Evolutionary conservation across 2,797 vertebrate species (phyloP).

Genomic region (Xenops minutus): DNA sequence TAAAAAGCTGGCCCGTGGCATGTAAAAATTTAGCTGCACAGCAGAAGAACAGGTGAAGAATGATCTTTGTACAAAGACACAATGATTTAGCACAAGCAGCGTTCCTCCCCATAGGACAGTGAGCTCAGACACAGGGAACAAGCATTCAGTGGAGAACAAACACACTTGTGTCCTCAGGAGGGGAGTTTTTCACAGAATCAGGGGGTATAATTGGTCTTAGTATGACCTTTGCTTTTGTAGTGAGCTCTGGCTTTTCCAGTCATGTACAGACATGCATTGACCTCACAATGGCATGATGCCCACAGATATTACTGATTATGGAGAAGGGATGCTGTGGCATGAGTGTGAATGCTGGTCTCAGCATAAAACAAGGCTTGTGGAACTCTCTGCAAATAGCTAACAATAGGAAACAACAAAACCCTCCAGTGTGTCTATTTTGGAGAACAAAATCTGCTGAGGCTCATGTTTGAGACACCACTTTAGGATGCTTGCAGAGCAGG

Average conservation of each 20-base stretch:
- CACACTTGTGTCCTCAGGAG: not conserved
- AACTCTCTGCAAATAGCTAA: conserved; percentile 15
- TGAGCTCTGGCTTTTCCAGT: not conserved
- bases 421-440: not conserved
- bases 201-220: not conserved
- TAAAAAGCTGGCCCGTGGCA: not conserved
- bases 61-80: not conserved
- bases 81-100: not conserved
- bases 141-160: not conserved
- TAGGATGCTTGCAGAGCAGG: not conserved
- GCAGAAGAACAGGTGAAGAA: not conserved
- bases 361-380: conserved; percentile 26
- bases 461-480: not conserved
- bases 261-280: not conserved
- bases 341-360: not conserved
- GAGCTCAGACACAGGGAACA: not conserved
- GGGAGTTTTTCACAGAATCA: not conserved
- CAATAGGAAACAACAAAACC: conserved; percentile 20
- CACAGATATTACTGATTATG: not conserved
- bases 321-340: not conserved
- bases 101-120: not conserved
- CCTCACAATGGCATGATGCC: not conserved
- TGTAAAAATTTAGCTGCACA: not conserved
- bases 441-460: conserved; percentile 38
- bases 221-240: not conserved